phyloP scores from a whole-genome alignment of 2,113 vertebrate genomes.

The Catharus minimus region DNA sequence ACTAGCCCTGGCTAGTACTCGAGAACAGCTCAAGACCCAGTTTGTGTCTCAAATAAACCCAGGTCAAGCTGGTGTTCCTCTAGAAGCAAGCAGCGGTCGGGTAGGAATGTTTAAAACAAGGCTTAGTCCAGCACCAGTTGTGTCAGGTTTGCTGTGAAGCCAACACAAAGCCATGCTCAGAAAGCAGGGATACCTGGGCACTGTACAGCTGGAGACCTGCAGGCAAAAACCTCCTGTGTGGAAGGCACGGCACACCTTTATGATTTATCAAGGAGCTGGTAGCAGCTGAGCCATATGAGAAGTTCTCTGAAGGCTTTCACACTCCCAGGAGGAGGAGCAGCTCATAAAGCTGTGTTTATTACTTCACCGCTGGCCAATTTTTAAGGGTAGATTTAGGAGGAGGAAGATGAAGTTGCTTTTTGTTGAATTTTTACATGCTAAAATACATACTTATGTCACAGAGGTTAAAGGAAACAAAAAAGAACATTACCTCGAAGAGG shows the following conservation, averaged over 20 bases:
- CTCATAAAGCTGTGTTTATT: not conserved
- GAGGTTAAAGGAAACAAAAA: not conserved
- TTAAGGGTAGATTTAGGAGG: not conserved
- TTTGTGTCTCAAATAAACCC: not conserved
- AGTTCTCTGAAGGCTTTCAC: not conserved
- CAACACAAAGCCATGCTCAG: not conserved
- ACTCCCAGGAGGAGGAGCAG: not conserved
- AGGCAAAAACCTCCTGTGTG: not conserved
- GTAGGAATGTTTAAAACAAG: not conserved
- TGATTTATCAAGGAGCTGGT: not conserved
- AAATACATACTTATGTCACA: not conserved
- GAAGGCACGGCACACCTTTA: accelerated
- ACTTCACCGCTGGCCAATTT: not conserved
- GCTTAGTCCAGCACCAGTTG: not conserved
- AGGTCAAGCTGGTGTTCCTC: not conserved
- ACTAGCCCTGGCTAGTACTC: not conserved
- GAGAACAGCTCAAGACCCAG: accelerated
- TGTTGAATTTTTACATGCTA: not conserved
- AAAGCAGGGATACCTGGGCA: not conserved
- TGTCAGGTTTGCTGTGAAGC: not conserved
- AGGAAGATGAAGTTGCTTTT: not conserved
- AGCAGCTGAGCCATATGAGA: not conserved
- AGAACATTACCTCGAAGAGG: not conserved
- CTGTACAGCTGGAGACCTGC: not conserved
- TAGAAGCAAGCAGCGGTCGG: not conserved